phyloP scores from a whole-genome alignment of 1,140 invertebrate genomes.

The Venturia canescens region DNA sequence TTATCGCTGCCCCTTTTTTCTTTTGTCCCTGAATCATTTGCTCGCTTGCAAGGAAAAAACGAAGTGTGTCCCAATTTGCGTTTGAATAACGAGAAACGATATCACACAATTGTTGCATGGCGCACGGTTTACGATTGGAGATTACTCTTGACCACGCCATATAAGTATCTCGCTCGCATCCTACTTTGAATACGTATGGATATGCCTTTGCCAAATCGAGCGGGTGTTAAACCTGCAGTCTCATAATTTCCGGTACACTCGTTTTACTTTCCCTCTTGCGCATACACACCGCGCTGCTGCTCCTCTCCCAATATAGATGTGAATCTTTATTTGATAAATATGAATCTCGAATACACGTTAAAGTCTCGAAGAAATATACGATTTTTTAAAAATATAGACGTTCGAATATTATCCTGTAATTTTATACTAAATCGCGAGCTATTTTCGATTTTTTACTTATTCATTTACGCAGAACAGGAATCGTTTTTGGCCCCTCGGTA shows the following conservation, averaged over 20 bases:
- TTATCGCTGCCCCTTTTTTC: not conserved
- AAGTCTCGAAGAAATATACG: too few relatives aligned
- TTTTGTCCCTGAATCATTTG: not conserved
- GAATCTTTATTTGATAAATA: too few relatives aligned
- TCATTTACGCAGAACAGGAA: too few relatives aligned
- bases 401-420: too few relatives aligned
- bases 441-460: too few relatives aligned
- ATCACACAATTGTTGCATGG: slow-evolving; percentile 4
- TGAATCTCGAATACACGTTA: too few relatives aligned
- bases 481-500: too few relatives aligned
- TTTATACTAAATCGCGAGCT: too few relatives aligned
- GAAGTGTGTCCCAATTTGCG: slow-evolving; percentile 20
- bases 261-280: not conserved
- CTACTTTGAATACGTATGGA: not conserved
- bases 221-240: not conserved
- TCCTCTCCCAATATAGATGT: too few relatives aligned
- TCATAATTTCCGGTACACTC: not conserved
- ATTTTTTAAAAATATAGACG: too few relatives aligned
- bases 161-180: slow-evolving; percentile 14
- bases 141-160: slow-evolving; percentile 8
- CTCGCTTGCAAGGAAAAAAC: not conserved
- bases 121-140: slow-evolving; percentile 5
- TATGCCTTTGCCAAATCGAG: not conserved
- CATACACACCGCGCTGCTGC: too few relatives aligned
- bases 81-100: slow-evolving; percentile 34